Conservation (phyloP, 1,140 invertebrate species). For the Rhagoletis pomonella region DNA sequence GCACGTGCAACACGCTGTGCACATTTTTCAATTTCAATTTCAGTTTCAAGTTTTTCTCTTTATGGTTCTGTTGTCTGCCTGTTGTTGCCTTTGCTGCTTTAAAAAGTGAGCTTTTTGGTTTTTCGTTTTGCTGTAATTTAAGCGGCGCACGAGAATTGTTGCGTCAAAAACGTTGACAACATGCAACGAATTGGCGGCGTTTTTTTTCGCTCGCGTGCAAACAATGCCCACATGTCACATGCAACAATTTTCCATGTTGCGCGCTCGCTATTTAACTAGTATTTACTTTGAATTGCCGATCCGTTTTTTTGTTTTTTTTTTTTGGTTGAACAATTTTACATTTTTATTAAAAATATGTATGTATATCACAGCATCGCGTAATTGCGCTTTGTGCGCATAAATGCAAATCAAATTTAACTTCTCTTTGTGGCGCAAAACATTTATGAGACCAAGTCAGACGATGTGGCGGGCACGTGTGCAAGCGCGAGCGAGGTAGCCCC, state of each 20-base stretch:
- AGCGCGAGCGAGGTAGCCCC: no score
- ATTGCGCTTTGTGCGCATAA: background rate
- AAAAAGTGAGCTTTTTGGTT: background rate
- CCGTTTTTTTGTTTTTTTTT: background rate
- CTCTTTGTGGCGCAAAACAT: background rate
- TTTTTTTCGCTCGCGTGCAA: no score
- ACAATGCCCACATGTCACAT: background rate
- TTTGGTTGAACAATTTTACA: background rate
- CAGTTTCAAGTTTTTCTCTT: no score
- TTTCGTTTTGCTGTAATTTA: background rate
- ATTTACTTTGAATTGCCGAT: background rate
- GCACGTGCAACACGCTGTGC: slow-evolving; percentile 46
- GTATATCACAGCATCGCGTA: background rate
- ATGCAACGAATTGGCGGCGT: slow-evolving; percentile 23
- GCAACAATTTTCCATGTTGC: background rate
- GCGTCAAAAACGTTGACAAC: slow-evolving; percentile 51
- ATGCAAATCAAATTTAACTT: background rate
- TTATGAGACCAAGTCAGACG: background rate
- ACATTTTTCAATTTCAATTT: background rate
- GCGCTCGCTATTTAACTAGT: no score
- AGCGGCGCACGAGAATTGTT: slow-evolving; percentile 27
- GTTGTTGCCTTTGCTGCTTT: background rate
- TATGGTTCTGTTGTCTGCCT: no score
- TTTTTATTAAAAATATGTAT: slow-evolving; percentile 11
- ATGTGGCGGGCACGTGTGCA: background rate